Base-by-base conservation (phyloP, 2,797 vertebrate genomes). In the Eurystomus glaucurus region DNA sequence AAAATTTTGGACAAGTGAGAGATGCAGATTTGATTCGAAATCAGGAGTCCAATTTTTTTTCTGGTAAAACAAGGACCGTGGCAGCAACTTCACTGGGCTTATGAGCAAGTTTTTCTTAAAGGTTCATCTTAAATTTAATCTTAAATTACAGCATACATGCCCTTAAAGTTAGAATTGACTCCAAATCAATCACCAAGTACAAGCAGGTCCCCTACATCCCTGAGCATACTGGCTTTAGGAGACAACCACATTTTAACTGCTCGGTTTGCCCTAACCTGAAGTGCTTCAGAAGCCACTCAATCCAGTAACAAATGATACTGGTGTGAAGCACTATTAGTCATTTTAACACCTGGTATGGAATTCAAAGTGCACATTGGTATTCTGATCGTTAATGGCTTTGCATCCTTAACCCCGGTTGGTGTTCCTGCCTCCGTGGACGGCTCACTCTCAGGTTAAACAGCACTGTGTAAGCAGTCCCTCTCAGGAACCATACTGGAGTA, bases 321-420 rank as follows among this genome's bases (percentile, higher is more conserved):
- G 14, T 50, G 19, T 43, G 41, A 29, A 9, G n/a, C 35, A 21
- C n/a, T 16, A 41, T 58, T 28, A 18, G 45, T 43, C 25, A 60
- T 51, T 51, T 29, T 29, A 60, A 29, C 25, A 35, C 31, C 45
- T 3, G 1, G 35, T 61, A 35, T 1, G 51, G 55, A 70, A 51
- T 70, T 51, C 65, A 33, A 10, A 1, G 4, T 20, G 31, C 31
- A 19, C 16, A 16, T 70, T 1, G 0, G 31, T 51, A 29, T 61
- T 82, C 28, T 61, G 25, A 35, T 61, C 20, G 9, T 19, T 60
- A 50, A 58, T 58, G 50, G 29, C 46, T 68, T 39, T 51, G 19
- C 31, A 43, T 43, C 55, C 61, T 33, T 25, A 43, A 51, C 37
- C 15, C 46, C 35, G 79, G 46, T 9, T 70, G 37, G 31, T 25